Evolutionary conservation across 2,888 invertebrate species (phyloP).

Genomic region (Cephus spinipes): DNA sequence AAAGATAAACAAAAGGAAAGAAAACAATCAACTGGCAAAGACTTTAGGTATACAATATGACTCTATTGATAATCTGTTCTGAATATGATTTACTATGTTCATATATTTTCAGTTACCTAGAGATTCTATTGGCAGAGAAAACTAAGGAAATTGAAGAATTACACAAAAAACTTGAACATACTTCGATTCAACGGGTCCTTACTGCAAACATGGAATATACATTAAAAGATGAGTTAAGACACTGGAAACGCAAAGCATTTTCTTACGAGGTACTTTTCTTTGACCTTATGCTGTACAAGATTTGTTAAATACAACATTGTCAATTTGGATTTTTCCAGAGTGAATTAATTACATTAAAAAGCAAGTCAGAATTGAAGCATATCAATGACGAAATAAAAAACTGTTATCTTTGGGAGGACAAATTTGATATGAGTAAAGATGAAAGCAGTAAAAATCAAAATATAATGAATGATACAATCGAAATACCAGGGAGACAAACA

Average conservation of each 20-base stretch:
- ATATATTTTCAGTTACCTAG: constrained; percentile 44
- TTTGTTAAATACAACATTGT: background rate
- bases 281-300: background rate
- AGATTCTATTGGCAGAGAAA: constrained; percentile 40
- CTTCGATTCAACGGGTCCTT: constrained; percentile 42
- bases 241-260: constrained; percentile 46
- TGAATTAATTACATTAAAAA: constrained; percentile 34
- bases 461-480: constrained; percentile 29
- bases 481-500: background rate
- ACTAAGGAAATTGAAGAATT: constrained; percentile 49
- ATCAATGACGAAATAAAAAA: background rate
- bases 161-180: constrained; percentile 43
- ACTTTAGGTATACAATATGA: constrained; percentile 27
- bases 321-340: constrained; percentile 23
- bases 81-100: background rate
- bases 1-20: constrained; percentile 29
- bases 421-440: constrained; percentile 71
- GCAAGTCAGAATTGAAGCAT: constrained; percentile 22
- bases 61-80: background rate
- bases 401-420: constrained; percentile 30
- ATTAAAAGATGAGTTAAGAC: constrained; percentile 37
- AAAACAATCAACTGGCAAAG: constrained; percentile 5
- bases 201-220: constrained; percentile 43
- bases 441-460: constrained; percentile 50
- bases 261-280: constrained; percentile 37